Evolutionary conservation across 2,888 invertebrate species (phyloP).

Genomic region (Stramonita haemastoma): DNA sequence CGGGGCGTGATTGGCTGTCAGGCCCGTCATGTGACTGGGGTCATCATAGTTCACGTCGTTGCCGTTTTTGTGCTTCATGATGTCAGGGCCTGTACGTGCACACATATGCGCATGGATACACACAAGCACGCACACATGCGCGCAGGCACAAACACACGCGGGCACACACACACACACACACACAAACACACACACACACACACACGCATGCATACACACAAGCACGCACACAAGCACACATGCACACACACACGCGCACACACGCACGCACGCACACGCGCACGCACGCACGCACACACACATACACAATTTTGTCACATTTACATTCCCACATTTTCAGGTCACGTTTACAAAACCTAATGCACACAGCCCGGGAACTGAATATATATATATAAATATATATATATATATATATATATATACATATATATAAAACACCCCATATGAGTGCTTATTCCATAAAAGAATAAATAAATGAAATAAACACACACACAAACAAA

Average conservation of each 20-base stretch:
- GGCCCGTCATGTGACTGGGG: slow-evolving; percentile 57
- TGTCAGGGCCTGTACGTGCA: slow-evolving; percentile 69
- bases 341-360: too few species aligned
- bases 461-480: neutral
- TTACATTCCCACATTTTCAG: too few species aligned
- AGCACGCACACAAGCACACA: neutral
- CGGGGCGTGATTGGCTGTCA: slow-evolving; percentile 69
- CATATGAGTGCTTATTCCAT: neutral
- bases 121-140: neutral
- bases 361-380: too few species aligned
- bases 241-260: neutral
- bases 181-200: neutral
- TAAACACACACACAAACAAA: neutral
- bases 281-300: neutral
- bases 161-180: neutral
- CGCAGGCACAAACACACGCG: neutral
- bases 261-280: neutral
- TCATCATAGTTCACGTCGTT: slow-evolving; percentile 68
- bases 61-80: slow-evolving; percentile 70
- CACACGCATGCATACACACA: neutral
- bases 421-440: neutral
- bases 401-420: neutral
- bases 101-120: neutral
- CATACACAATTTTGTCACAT: neutral
- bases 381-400: neutral